A percentile compares a stretch with the other conserved stretches of the same genome.
Conservation (phyloP, 2,888 invertebrate genomes). For the Anorthoa munda region DNA sequence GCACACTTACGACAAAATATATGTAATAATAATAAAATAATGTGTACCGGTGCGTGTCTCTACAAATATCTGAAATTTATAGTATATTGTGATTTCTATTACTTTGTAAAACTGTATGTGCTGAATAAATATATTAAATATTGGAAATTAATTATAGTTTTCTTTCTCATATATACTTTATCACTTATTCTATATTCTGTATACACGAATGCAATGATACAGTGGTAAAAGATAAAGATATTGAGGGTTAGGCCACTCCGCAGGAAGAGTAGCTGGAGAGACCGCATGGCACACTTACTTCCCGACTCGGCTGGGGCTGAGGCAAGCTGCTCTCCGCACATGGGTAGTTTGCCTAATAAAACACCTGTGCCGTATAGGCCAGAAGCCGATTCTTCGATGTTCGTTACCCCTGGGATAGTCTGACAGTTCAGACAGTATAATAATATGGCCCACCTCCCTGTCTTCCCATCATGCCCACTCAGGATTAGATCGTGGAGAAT, state of each 20-base stretch:
- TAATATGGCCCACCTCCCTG: too few relatives aligned
- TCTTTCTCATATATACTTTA: background rate
- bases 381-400: too few relatives aligned
- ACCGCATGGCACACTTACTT: background rate
- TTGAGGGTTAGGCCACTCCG: too few relatives aligned
- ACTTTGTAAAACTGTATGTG: slow-evolving; percentile 72
- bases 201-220: too few relatives aligned
- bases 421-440: too few relatives aligned
- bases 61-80: slow-evolving; percentile 45
- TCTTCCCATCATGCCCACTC: too few relatives aligned
- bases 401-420: too few relatives aligned
- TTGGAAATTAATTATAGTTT: slow-evolving; percentile 49
- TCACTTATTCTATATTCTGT: too few relatives aligned
- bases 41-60: slow-evolving; percentile 43
- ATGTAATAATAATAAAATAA: slow-evolving; percentile 45
- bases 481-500: too few relatives aligned
- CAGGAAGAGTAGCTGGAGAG: background rate
- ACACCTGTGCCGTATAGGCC: too few relatives aligned
- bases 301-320: background rate
- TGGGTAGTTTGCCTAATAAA: too few relatives aligned
- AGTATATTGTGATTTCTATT: slow-evolving; percentile 71
- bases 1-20: slow-evolving; percentile 12
- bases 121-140: slow-evolving; percentile 65
- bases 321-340: background rate
- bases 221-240: too few relatives aligned